Conservation (phyloP, 30 jellyfish, hydroid and myxozoan species). For the Phacellophora camtschatica region DNA sequence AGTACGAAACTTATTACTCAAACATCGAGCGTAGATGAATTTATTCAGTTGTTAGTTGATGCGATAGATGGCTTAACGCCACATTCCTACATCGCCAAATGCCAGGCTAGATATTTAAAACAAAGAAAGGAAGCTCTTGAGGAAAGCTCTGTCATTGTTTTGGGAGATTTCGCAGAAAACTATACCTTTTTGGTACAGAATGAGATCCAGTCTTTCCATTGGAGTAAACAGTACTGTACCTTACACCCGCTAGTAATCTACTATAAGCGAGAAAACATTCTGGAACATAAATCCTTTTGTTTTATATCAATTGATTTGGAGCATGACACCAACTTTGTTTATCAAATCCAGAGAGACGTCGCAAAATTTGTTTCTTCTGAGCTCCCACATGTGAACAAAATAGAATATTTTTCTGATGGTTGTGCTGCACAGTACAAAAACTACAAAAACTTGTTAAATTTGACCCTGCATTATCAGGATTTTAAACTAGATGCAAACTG, state of each 20-base stretch:
- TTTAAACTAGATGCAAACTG: conserved; percentile 40
- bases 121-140: conserved; percentile 8
- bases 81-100: conserved; percentile 50
- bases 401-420: conserved; percentile 57
- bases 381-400: neutral
- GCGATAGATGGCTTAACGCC: neutral
- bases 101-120: conserved; percentile 41
- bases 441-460: conserved; percentile 36
- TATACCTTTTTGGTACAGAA: conserved; percentile 48
- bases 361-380: neutral
- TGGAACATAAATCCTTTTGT: neutral
- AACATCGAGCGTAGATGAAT: conserved; percentile 6
- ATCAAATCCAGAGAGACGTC: neutral
- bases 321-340: conserved; percentile 59
- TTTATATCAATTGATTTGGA: neutral
- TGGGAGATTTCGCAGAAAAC: conserved; percentile 63
- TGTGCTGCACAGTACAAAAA: conserved; percentile 60
- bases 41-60: neutral
- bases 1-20: conserved; percentile 38
- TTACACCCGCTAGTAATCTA: conserved; percentile 19
- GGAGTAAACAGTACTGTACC: conserved; percentile 47
- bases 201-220: conserved; percentile 64
- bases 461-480: conserved; percentile 26
- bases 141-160: neutral
- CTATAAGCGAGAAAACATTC: neutral